Evolutionary conservation across 1,140 invertebrate genomes (phyloP), one percentile per base, ranked within the genome.

Genomic region (Orius laevigatus): DNA sequence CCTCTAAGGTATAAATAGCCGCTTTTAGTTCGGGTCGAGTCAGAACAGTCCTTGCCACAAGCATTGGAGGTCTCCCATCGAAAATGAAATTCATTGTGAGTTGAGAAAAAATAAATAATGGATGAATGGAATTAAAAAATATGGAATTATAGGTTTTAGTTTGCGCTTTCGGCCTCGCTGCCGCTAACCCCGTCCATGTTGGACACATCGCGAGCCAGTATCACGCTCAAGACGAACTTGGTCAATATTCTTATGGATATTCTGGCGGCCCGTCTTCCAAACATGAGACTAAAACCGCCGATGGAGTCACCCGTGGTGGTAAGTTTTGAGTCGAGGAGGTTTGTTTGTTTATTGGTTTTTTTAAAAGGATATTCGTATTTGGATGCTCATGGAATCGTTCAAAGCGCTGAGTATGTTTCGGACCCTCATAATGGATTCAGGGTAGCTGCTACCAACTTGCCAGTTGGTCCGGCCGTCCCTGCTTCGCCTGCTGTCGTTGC

Each of bases 201-300:
- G 46, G 46, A 12, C 9, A 61, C 15, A 39, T 65, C 25, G 59
- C 64, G 11, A 59, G 60, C 20, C 66, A 72, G 46, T 66, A 66
- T 54, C 70, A 78, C 57, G 68, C 71, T 32, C 75, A 79, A 60
- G 74, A 80, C 57, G 72, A 69, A 2, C 60, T 73, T 25, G 77
- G 76, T 2, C 72, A 73, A 55, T 72, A 72, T 58, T 67, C 67
- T 50, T 82, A 79, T 59, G 78, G 76, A 18, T 81, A 81, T 57
- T 61, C 70, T 5, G 76, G 75, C 46, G 75, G 75, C 48, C 68
- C 71, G 34, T 77, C 75, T 53, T 64, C 74, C 48, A 79, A 81
- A 59, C 69, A 68, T 32, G 78, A 81, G 63, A 66, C 68, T 34
- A 74, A 66, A 51, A 66, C 70, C 18, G 57, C 64, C 3, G 75